These are phyloP conservation scores for Galeopterus variegatus DNA, from an alignment of 2,113 vertebrate genomes.

Conservation along the genomic window DNA sequence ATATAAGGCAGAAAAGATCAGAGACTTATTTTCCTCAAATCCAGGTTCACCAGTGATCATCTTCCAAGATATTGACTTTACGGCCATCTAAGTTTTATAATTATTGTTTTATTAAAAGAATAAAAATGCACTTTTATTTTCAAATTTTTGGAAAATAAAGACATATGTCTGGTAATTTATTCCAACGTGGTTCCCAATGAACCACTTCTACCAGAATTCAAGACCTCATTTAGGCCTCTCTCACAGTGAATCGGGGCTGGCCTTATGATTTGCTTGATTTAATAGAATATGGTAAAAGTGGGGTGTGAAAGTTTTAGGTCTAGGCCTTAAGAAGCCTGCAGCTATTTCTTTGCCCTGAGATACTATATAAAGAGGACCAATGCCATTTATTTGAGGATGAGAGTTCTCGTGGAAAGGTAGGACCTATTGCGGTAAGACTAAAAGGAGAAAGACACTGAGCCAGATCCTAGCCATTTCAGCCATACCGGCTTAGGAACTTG, in stretches of 20 bases:
- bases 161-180: not conserved
- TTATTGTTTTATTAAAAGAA: not conserved
- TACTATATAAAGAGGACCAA: not conserved
- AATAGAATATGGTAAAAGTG: not conserved
- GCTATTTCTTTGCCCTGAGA: not conserved
- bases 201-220: not conserved
- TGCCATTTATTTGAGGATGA: not conserved
- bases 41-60: not conserved
- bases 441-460: not conserved
- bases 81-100: not conserved
- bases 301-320: not conserved
- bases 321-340: not conserved
- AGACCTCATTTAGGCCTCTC: not conserved
- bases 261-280: not conserved
- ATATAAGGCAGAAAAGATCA: not conserved
- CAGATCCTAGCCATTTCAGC: not conserved
- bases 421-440: not conserved
- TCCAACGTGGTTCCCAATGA: not conserved
- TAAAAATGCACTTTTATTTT: not conserved
- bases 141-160: slow-evolving; percentile 27
- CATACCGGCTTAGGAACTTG: not conserved
- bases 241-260: not conserved
- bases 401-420: not conserved
- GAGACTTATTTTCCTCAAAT: not conserved
- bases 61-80: not conserved